phyloP scores from a whole-genome alignment of 2,888 invertebrate species.

The Meliscaeva auricollis region DNA sequence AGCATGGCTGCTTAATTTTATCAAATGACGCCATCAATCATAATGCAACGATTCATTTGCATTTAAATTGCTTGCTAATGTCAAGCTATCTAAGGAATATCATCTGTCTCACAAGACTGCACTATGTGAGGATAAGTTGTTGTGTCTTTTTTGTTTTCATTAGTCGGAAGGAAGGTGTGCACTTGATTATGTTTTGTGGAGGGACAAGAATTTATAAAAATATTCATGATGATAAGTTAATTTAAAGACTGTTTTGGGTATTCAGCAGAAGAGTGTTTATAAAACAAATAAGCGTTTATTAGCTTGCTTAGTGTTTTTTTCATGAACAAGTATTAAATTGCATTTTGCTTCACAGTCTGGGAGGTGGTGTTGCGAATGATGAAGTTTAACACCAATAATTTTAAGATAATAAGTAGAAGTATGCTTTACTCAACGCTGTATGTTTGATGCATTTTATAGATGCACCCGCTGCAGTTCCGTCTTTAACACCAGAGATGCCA shows the following conservation, averaged over 20 bases:
- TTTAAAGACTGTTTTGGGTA: conserved; percentile 32
- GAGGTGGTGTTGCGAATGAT: too few species aligned
- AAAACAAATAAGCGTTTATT: conserved; percentile 42
- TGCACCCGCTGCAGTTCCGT: too few species aligned
- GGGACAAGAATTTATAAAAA: not conserved
- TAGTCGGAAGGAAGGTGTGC: conserved; percentile 12
- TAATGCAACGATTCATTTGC: conserved; percentile 81
- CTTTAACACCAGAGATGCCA: too few species aligned
- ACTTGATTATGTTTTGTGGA: not conserved
- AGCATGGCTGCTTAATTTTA: conserved; percentile 77
- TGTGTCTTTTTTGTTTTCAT: too few species aligned
- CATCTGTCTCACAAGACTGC: conserved; percentile 79
- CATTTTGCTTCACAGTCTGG: not conserved
- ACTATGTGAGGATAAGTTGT: not conserved
- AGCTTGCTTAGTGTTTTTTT: not conserved
- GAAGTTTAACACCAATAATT: too few species aligned
- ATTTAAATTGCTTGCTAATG: conserved; percentile 84
- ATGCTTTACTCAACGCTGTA: too few species aligned
- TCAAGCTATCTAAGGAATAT: conserved; percentile 83
- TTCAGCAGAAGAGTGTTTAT: conserved; percentile 52
- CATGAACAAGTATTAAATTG: not conserved
- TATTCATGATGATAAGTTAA: conserved; percentile 61
- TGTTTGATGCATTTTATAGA: too few species aligned
- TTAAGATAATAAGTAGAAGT: too few species aligned
- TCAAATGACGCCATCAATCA: conserved; percentile 83